Evolutionary conservation across 37 sponge, comb jelly and placozoan species (phyloP).

Genomic region (Spongilla lacustris): DNA sequence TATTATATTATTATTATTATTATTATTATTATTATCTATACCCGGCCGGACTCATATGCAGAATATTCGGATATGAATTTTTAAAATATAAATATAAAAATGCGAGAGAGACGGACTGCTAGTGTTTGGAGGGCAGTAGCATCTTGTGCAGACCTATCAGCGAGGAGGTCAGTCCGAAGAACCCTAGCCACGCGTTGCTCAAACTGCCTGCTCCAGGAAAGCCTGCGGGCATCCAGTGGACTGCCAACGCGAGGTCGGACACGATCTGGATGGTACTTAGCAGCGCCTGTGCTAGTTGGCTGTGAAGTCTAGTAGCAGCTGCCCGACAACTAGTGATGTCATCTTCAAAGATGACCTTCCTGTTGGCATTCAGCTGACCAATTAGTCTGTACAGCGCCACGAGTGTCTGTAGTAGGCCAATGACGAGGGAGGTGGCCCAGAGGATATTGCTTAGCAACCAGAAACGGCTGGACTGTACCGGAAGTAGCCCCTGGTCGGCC

Average conservation of each 20-base stretch:
- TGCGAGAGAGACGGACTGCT: too few species aligned
- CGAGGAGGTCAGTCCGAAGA: slow-evolving; percentile 57
- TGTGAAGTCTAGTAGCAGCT: background rate
- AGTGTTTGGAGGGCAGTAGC: too few species aligned
- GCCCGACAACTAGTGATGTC: background rate
- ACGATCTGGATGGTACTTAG: slow-evolving; percentile 6
- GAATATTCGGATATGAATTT: too few species aligned
- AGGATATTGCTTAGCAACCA: slow-evolving; percentile 41
- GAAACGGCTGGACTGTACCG: slow-evolving; percentile 8
- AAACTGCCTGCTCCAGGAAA: slow-evolving; percentile 41
- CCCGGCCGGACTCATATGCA: too few species aligned
- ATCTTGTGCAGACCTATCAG: slow-evolving; percentile 50
- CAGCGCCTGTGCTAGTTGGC: background rate
- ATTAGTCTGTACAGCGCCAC: background rate
- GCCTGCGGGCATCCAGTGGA: slow-evolving; percentile 42
- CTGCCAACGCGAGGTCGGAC: slow-evolving; percentile 50
- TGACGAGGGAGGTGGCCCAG: slow-evolving; percentile 25
- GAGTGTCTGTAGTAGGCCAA: slow-evolving; percentile 1
- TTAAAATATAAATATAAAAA: too few species aligned
- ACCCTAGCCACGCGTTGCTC: slow-evolving; percentile 14
- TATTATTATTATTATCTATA: too few species aligned
- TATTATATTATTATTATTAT: too few species aligned
- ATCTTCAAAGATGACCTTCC: background rate
- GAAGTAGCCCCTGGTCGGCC: slow-evolving; percentile 44
- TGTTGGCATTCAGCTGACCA: background rate